These are phyloP conservation scores for Actinia tenebrosa DNA, from an alignment of 64 coral and sea anemone genomes.

Conservation along the genomic window DNA sequence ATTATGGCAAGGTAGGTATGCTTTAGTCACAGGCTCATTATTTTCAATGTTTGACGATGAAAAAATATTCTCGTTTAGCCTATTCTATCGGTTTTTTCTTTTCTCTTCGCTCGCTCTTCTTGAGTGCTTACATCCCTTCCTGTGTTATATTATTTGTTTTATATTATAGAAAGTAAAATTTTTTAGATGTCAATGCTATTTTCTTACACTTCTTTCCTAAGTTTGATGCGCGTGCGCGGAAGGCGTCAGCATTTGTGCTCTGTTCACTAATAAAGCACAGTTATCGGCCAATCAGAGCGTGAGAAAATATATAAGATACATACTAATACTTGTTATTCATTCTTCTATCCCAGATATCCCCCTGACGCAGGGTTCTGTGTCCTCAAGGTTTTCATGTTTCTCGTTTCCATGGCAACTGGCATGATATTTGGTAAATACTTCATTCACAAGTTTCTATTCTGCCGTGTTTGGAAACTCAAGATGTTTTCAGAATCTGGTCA, in stretches of 20 bases:
- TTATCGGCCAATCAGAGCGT: neutral
- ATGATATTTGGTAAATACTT: conserved; percentile 78
- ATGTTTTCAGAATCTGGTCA: conserved; percentile 81
- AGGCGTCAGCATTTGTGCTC: too few species aligned
- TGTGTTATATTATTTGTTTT: too few species aligned
- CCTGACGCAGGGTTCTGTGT: conserved; percentile 48
- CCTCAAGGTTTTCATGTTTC: conserved; percentile 75
- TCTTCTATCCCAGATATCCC: conserved; percentile 58
- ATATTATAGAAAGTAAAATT: too few species aligned
- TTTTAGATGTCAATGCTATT: too few species aligned
- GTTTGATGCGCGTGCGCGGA: too few species aligned
- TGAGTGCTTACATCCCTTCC: too few species aligned
- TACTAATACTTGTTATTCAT: neutral
- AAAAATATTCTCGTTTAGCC: too few species aligned
- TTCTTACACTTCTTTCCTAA: too few species aligned
- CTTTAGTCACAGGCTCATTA: neutral
- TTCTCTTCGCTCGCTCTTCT: too few species aligned
- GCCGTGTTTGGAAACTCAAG: conserved; percentile 66
- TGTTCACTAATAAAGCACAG: too few species aligned
- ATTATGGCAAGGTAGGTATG: conserved; percentile 56
- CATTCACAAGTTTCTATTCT: conserved; percentile 73
- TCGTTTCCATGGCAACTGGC: conserved; percentile 32
- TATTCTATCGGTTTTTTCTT: too few species aligned
- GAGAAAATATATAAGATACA: neutral
- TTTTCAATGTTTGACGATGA: neutral